Percentiles rank a stretch among this genome's conserved stretches.
phyloP scores from a whole-genome alignment of 2,888 invertebrate species.

The Galeopsomyia nigrocyanea region DNA sequence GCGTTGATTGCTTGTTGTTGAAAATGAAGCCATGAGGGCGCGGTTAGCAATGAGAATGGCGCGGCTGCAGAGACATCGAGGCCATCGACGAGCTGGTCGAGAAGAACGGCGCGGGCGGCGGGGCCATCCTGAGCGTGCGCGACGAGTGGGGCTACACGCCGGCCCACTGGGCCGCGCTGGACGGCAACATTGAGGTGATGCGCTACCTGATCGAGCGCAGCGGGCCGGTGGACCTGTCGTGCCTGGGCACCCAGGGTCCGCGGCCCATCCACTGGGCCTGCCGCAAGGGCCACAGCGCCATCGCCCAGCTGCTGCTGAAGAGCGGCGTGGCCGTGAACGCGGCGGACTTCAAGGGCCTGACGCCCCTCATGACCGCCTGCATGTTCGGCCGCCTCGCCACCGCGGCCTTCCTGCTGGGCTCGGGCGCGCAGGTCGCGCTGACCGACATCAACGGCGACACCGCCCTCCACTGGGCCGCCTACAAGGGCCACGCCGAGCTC shows the following conservation, averaged over 20 bases:
- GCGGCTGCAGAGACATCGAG: slow-evolving; percentile 79
- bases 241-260: slow-evolving; percentile 90
- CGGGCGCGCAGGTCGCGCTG: slow-evolving; percentile 87
- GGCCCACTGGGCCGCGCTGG: slow-evolving; percentile 92
- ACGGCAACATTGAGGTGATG: slow-evolving; percentile 91
- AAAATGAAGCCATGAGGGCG: too few relatives aligned
- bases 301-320: slow-evolving; percentile 80
- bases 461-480: slow-evolving; percentile 94
- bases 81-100: slow-evolving; percentile 89
- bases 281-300: slow-evolving; percentile 90
- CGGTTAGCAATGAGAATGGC: too few relatives aligned
- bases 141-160: slow-evolving; percentile 95
- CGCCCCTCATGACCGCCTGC: slow-evolving; percentile 91
- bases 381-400: slow-evolving; percentile 94
- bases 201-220: slow-evolving; percentile 86
- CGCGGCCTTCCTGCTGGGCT: slow-evolving; percentile 90
- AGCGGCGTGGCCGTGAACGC: slow-evolving; percentile 91
- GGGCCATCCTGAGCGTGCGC: slow-evolving; percentile 79
- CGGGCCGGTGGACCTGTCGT: slow-evolving; percentile 88
- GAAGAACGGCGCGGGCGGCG: slow-evolving; percentile 83
- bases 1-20: too few relatives aligned
- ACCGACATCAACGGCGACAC: slow-evolving; percentile 95
- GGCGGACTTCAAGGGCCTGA: slow-evolving; percentile 89
- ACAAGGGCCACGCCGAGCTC: slow-evolving; percentile 91
- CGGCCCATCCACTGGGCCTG: slow-evolving; percentile 96